Evolutionary conservation across 2,113 vertebrate genomes (phyloP).

Genomic region (Oceanodroma tethys): DNA sequence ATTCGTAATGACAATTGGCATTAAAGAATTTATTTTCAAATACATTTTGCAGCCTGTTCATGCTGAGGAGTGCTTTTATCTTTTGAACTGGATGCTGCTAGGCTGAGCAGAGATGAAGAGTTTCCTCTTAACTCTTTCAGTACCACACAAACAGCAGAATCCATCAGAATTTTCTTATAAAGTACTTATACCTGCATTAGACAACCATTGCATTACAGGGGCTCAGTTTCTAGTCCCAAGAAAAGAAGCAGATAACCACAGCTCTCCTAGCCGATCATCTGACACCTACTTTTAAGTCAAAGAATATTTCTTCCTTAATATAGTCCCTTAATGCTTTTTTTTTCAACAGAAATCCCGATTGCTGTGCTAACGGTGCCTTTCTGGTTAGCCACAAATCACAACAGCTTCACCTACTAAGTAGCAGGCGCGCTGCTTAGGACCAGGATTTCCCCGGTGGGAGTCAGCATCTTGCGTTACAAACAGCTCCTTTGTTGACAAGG

Average conservation of each 20-base stretch:
- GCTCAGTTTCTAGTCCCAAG: neutral
- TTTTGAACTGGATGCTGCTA: conserved; percentile 11
- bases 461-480: neutral
- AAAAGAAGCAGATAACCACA: neutral
- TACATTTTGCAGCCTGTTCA: neutral
- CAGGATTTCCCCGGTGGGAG: neutral
- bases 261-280: neutral
- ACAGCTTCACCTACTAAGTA: neutral
- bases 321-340: neutral
- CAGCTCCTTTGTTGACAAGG: neutral
- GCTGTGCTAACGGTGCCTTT: neutral
- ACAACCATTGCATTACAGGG: neutral
- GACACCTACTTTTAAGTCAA: neutral
- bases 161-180: neutral
- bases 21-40: conserved; percentile 50
- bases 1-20: conserved; percentile 19
- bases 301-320: neutral
- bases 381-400: neutral
- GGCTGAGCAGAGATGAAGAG: neutral
- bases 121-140: conserved; percentile 43
- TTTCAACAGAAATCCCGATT: neutral
- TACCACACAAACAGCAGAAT: neutral
- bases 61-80: conserved; percentile 3
- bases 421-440: rapidly evolving
- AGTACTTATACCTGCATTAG: neutral